A percentile compares a stretch with the other conserved stretches of the same genome.
phyloP scores from a whole-genome alignment of 2,797 vertebrate species.

The Labeo calbasu region DNA sequence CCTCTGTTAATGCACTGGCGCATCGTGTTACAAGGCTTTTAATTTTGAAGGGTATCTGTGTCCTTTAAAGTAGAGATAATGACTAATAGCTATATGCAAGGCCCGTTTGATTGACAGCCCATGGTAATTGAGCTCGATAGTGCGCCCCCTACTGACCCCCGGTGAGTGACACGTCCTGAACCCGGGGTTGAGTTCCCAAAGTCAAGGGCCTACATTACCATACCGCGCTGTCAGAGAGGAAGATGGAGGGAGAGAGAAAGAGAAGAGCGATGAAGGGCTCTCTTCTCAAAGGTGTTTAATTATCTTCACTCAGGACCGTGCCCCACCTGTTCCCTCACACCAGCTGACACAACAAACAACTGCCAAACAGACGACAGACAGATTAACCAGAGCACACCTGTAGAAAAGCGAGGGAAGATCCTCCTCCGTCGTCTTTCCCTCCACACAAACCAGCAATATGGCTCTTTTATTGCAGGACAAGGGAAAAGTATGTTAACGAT shows the following conservation, averaged over 20 bases:
- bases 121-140: constrained; percentile 50
- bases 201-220: constrained; percentile 51
- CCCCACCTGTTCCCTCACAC: constrained; percentile 75
- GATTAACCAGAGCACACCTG: constrained; percentile 70
- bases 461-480: constrained; percentile 14
- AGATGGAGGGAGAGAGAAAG: constrained; percentile 33
- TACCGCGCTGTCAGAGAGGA: constrained; percentile 40
- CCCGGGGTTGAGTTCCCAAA: constrained; percentile 54
- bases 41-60: constrained; percentile 48
- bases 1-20: constrained; percentile 12
- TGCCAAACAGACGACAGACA: constrained; percentile 71
- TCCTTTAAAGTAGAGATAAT: constrained; percentile 49
- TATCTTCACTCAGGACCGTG: constrained; percentile 74
- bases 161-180: constrained; percentile 59
- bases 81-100: constrained; percentile 24
- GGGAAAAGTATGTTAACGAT: constrained; percentile 42
- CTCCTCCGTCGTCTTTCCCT: background rate
- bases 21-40: constrained; percentile 36
- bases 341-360: constrained; percentile 69
- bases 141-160: constrained; percentile 57
- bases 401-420: constrained; percentile 25
- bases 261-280: constrained; percentile 55
- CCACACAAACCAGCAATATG: background rate
- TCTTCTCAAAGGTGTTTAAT: constrained; percentile 79
- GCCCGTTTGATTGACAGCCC: constrained; percentile 50